Conservation (phyloP, 2,113 vertebrate genomes). For the Microcebus murinus region DNA sequence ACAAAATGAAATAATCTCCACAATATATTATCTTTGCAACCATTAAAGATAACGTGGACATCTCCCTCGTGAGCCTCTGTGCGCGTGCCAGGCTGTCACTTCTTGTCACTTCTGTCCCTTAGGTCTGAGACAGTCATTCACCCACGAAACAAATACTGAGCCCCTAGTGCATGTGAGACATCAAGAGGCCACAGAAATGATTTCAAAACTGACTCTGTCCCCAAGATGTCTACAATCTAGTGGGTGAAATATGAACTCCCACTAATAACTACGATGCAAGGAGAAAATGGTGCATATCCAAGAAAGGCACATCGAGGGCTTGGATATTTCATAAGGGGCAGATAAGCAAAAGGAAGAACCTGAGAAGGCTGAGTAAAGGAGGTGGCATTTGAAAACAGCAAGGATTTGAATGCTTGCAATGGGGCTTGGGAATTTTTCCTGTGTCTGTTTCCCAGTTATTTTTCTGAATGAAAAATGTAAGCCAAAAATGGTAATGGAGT, state of each 20-base stretch:
- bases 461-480: not conserved
- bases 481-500: not conserved
- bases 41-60: constrained; percentile 49
- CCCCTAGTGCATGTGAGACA: not conserved
- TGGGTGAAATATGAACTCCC: not conserved
- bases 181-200: not conserved
- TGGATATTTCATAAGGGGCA: not conserved
- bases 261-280: not conserved
- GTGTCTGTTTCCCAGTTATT: not conserved
- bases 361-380: not conserved
- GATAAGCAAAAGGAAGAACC: not conserved
- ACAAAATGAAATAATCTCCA: constrained; percentile 79
- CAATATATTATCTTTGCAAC: constrained; percentile 62
- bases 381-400: not conserved
- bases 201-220: constrained; percentile 1
- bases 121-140: not conserved
- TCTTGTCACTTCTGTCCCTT: not conserved
- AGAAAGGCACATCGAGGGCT: not conserved
- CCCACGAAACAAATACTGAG: not conserved
- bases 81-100: not conserved
- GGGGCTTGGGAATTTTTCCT: not conserved
- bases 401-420: not conserved
- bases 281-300: not conserved
- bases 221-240: not conserved
- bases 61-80: not conserved